Base-by-base conservation (phyloP, 1,140 invertebrate genomes). In the Lasioglossum baleicum region DNA sequence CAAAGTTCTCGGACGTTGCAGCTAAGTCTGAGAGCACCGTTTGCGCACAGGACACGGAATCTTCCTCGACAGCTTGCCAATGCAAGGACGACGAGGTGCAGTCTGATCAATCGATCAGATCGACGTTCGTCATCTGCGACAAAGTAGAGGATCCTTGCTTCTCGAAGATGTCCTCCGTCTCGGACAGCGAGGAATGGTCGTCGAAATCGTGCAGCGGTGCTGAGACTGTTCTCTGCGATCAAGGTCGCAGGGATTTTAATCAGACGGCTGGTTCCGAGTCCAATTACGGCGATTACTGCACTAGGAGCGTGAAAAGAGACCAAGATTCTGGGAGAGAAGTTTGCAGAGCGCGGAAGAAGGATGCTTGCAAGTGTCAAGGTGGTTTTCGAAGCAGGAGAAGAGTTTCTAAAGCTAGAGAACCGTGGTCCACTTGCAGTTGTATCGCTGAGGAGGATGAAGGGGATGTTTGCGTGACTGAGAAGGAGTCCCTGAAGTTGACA, bases 371-470 rank as follows among this genome's bases (percentile, higher is more conserved):
- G n/a, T 84, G 53, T 67, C n/a, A 73, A 40, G n/a, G 31, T 58
- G 26, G 11, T 51, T 42, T 48, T 13, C 51, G n/a, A 4, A 42
- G 15, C 5, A 69, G 40, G n/a, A 82, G 42, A 1, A 6, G 20
- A 7, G 31, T 15, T 17, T 11, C 6, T 5, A 66, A 15, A 42
- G 5, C 26, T 17, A 20, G 80, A 15, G 67, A 79, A 51, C 56
- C 48, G 7, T 68, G 51, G 65, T 71, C 74, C 26, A 71, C 11
- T 4, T 85, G 84, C 20, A 73, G 42, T 48, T 86, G 81, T 20
- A 83, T 86, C 22, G 31, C 31, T 1, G 81, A 85, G 10, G 81
- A 86, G 11, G 73, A 86, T 0, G 83, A 85, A 22, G 73, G 76
- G 65, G 40, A 44, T 13, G 44, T 51, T 6, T 53, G 40, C 20